Percentiles rank a stretch among this genome's conserved stretches.
Evolutionary conservation across 2,888 invertebrate genomes (phyloP).

Genomic region (Autographa pulchrina): DNA sequence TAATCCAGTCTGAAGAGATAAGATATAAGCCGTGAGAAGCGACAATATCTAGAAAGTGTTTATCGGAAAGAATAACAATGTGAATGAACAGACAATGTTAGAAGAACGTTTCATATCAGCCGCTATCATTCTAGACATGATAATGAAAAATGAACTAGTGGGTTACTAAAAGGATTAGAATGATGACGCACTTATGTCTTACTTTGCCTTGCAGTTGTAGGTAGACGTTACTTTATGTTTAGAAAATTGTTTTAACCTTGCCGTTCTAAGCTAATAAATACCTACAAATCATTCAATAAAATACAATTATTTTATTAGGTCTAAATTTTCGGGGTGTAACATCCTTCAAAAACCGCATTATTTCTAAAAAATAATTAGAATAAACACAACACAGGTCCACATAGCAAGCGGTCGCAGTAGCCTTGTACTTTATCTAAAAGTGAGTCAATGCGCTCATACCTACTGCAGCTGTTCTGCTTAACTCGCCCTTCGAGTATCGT

Average conservation of each 20-base stretch:
- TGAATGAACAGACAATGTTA: conserved; percentile 17
- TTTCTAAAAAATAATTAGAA: conserved; percentile 18
- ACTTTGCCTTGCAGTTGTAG: not conserved
- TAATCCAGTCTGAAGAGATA: not conserved
- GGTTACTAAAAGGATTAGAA: conserved; percentile 16
- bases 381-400: conserved; percentile 42
- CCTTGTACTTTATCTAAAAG: conserved; percentile 83
- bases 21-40: conserved; percentile 4
- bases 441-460: conserved; percentile 72
- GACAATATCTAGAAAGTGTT: conserved; percentile 8
- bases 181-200: conserved; percentile 26
- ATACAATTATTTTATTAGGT: too few species aligned
- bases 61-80: conserved; percentile 11
- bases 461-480: conserved; percentile 68
- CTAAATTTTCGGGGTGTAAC: too few species aligned
- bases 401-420: conserved; percentile 49
- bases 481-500: conserved; percentile 77
- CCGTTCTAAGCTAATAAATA: too few species aligned
- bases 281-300: too few species aligned
- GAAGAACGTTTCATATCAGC: conserved; percentile 29
- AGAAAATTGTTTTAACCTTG: too few species aligned
- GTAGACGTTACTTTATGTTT: too few species aligned
- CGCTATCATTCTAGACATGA: conserved; percentile 1
- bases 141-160: not conserved
- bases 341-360: not conserved